Evolutionary conservation across 2,797 vertebrate genomes (phyloP).

Genomic region (Gadopsis bispinosus): DNA sequence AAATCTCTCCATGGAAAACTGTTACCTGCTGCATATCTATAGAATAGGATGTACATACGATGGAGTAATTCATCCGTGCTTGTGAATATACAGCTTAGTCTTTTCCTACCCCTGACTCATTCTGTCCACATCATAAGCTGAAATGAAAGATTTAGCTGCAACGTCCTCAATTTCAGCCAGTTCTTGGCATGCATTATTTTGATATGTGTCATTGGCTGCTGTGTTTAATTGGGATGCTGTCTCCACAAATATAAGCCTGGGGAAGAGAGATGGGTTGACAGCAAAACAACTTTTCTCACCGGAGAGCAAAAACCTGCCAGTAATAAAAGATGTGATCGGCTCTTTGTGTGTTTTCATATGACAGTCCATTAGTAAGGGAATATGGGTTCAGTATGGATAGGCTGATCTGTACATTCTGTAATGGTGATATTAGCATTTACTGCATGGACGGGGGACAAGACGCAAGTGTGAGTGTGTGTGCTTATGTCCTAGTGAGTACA

Average conservation of each 20-base stretch:
- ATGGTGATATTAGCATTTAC: slow-evolving; percentile 67
- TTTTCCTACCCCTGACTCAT: slow-evolving; percentile 37
- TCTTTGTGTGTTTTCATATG: slow-evolving; percentile 74
- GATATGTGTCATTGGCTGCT: slow-evolving; percentile 73
- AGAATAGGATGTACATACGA: slow-evolving; percentile 33
- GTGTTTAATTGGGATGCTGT: slow-evolving; percentile 80
- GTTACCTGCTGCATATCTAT: slow-evolving; percentile 21
- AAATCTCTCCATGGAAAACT: slow-evolving; percentile 23
- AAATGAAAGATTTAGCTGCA: slow-evolving; percentile 64
- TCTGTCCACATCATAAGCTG: slow-evolving; percentile 61
- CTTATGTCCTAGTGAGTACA: slow-evolving; percentile 11
- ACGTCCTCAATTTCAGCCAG: slow-evolving; percentile 64
- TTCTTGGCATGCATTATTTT: slow-evolving; percentile 71
- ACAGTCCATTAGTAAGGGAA: slow-evolving; percentile 70
- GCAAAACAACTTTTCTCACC: slow-evolving; percentile 74
- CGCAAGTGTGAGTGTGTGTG: slow-evolving; percentile 16
- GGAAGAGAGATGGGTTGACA: slow-evolving; percentile 72
- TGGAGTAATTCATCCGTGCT: slow-evolving; percentile 19
- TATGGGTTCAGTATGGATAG: slow-evolving; percentile 57
- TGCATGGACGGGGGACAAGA: slow-evolving; percentile 21
- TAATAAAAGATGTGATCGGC: slow-evolving; percentile 73
- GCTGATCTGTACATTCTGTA: slow-evolving; percentile 46
- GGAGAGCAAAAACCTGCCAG: slow-evolving; percentile 70
- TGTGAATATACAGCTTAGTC: slow-evolving; percentile 28
- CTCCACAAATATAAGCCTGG: slow-evolving; percentile 66